A percentile compares a stretch with the other conserved stretches of the same genome.
These are phyloP conservation scores for Coenonympha arcania DNA, from an alignment of 2,888 invertebrate genomes.

Conservation along the genomic window DNA sequence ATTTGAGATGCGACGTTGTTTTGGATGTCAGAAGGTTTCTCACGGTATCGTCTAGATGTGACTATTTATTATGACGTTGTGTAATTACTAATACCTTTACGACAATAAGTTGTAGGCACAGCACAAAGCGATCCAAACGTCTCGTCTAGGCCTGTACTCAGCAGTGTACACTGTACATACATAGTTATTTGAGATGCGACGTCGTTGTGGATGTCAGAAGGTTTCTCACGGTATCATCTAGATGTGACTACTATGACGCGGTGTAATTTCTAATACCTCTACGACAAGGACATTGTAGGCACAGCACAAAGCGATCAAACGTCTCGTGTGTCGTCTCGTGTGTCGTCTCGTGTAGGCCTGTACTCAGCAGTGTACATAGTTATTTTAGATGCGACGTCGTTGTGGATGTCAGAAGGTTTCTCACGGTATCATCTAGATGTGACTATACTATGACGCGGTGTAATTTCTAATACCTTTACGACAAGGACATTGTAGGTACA, in stretches of 20 bases:
- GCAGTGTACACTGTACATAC: conserved; percentile 37
- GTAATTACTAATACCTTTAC: no score
- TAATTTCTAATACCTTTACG: no score
- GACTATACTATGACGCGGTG: no score
- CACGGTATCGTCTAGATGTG: conserved; percentile 45
- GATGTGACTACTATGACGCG: conserved; percentile 37
- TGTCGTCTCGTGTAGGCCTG: conserved; percentile 39
- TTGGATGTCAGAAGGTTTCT: conserved; percentile 47
- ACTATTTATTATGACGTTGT: no score
- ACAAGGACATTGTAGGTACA: no score
- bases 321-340: conserved; percentile 37
- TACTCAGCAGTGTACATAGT: no score
- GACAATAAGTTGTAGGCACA: conserved; percentile 35
- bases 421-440: no score
- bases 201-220: conserved; percentile 39
- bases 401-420: no score
- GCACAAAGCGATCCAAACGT: conserved; percentile 40
- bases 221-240: conserved; percentile 53
- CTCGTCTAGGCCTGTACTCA: conserved; percentile 39
- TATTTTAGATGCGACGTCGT: no score
- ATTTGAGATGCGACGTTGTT: conserved; percentile 42
- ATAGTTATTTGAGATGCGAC: conserved; percentile 44
- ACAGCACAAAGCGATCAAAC: conserved; percentile 38
- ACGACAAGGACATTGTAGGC: conserved; percentile 37
- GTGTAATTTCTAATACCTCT: no score